A percentile compares a stretch with the other conserved stretches of the same genome.
These are phyloP conservation scores for Eciton burchellii DNA, from an alignment of 1,140 invertebrate species.

Conservation along the genomic window DNA sequence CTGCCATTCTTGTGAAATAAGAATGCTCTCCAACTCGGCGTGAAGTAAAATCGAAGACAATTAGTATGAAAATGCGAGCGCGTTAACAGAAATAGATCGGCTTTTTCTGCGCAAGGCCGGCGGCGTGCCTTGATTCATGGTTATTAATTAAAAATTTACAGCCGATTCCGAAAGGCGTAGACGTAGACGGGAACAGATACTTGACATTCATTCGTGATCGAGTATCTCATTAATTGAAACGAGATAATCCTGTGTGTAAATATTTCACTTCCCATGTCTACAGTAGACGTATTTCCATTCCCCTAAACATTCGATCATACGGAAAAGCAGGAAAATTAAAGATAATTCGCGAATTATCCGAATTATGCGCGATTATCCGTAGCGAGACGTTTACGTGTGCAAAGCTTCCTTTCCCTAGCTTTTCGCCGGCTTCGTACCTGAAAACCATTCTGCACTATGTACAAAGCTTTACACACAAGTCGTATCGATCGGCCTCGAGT, in stretches of 20 bases:
- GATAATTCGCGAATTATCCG: constrained; percentile 32
- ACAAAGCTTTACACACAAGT: constrained; percentile 56
- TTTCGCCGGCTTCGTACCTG: constrained; percentile 31
- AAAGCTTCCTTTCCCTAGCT: constrained; percentile 34
- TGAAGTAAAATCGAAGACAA: too few relatives aligned
- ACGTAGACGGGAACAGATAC: not conserved
- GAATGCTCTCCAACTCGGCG: too few relatives aligned
- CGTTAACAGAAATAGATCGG: not conserved
- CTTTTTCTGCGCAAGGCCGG: too few relatives aligned
- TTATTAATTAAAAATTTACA: not conserved
- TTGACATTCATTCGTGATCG: not conserved
- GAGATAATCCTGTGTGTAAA: not conserved
- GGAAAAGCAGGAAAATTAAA: constrained; percentile 16
- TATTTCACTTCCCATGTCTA: not conserved
- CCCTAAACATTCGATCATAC: not conserved
- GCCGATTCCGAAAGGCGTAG: not conserved
- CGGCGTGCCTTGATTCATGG: not conserved
- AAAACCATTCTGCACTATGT: constrained; percentile 50
- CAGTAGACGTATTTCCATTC: not conserved
- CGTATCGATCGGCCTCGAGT: constrained; percentile 64
- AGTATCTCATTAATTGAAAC: constrained; percentile 5
- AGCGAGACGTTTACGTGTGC: constrained; percentile 28
- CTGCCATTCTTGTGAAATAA: not conserved
- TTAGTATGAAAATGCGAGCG: not conserved
- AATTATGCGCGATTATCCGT: constrained; percentile 29